Evolutionary conservation across 2,113 vertebrate species (phyloP).

Genomic region (Limanda limanda): DNA sequence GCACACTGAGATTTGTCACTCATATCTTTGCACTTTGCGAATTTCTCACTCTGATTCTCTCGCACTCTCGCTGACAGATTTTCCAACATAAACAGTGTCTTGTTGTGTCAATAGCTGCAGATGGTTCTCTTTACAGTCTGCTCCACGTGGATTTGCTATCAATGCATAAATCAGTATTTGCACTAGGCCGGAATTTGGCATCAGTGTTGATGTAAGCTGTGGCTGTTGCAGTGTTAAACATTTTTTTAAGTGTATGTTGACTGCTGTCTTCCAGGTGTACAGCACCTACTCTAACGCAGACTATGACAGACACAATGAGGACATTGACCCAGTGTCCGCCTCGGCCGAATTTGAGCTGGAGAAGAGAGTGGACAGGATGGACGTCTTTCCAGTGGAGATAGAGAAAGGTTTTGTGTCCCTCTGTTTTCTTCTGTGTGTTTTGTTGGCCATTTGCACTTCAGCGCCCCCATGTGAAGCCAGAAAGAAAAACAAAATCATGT

Average conservation of each 20-base stretch:
- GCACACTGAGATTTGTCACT: slow-evolving; percentile 22
- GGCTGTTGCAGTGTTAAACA: background rate
- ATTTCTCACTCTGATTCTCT: slow-evolving; percentile 3
- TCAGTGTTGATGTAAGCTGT: background rate
- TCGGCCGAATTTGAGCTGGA: slow-evolving; percentile 93
- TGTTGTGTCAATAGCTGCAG: slow-evolving; percentile 53
- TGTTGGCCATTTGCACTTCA: background rate
- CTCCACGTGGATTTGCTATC: background rate
- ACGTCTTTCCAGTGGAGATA: slow-evolving; percentile 90
- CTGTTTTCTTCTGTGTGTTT: background rate
- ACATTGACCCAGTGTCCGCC: slow-evolving; percentile 91
- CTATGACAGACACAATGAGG: slow-evolving; percentile 90
- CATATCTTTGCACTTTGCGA: slow-evolving; percentile 18
- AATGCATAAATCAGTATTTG: background rate
- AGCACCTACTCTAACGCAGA: slow-evolving; percentile 89
- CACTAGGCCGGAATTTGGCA: background rate
- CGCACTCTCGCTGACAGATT: slow-evolving; percentile 31
- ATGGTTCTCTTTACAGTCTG: slow-evolving; percentile 37
- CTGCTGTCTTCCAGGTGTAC: slow-evolving; percentile 77
- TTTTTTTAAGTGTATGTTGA: background rate
- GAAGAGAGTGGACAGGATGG: slow-evolving; percentile 93
- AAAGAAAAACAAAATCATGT: background rate
- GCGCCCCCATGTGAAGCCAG: background rate
- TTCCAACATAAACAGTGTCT: slow-evolving; percentile 51
- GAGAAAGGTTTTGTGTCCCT: slow-evolving; percentile 84